Conservation (phyloP, 2,888 invertebrate species). For the Xylocampa areola region DNA sequence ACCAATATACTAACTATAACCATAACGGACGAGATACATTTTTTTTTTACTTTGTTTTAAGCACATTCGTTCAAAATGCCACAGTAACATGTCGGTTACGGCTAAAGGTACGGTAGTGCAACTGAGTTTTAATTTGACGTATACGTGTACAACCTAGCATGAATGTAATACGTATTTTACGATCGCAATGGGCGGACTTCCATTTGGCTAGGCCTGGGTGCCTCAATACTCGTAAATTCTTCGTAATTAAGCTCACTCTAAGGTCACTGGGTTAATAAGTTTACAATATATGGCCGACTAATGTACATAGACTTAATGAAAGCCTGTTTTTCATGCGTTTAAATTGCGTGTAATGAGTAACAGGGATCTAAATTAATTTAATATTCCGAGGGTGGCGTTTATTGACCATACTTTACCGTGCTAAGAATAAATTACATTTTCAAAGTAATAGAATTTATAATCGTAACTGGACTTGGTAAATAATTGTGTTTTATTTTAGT, state of each 20-base stretch:
- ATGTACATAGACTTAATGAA: slow-evolving; percentile 51
- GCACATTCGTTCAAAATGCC: no score
- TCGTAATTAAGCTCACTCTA: slow-evolving; percentile 60
- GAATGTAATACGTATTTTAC: slow-evolving; percentile 31
- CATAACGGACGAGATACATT: no score
- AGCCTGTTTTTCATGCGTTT: slow-evolving; percentile 41
- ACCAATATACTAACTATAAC: no score
- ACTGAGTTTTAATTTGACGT: slow-evolving; percentile 2
- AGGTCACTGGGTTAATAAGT: slow-evolving; percentile 55
- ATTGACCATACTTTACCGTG: slow-evolving; percentile 16
- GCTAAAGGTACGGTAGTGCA: no score
- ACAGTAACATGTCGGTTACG: no score
- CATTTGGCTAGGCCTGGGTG: slow-evolving; percentile 46
- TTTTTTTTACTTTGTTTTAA: no score
- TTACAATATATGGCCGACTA: slow-evolving; percentile 48
- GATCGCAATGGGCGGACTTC: slow-evolving; percentile 39
- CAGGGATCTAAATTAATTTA: slow-evolving; percentile 43
- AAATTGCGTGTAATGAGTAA: slow-evolving; percentile 42
- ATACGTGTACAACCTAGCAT: slow-evolving; percentile 1
- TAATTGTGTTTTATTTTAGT: neutral
- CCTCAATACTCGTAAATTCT: slow-evolving; percentile 65
- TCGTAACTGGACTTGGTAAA: slow-evolving; percentile 3
- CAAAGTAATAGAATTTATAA: slow-evolving; percentile 20
- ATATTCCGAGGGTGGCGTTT: slow-evolving; percentile 31
- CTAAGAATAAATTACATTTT: slow-evolving; percentile 15